A percentile compares a stretch with the other conserved stretches of the same genome.
Evolutionary conservation across 2,888 invertebrate genomes (phyloP).

Genomic region (Eilema griseolum): DNA sequence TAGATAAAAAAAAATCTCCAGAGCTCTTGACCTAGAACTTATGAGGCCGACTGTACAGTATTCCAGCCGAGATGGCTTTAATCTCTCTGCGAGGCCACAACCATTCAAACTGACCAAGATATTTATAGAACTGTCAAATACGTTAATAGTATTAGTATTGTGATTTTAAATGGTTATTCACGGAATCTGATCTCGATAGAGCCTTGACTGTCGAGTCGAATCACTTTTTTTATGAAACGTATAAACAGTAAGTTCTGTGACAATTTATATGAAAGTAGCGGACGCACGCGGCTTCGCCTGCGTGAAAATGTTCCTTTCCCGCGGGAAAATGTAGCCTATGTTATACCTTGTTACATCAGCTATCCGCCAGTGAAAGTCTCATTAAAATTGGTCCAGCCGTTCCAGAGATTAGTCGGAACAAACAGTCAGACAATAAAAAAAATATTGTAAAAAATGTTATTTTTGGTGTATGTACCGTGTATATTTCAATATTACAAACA

Average conservation of each 20-base stretch:
- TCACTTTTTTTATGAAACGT: background rate
- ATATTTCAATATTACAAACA: no score
- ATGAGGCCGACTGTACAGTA: background rate
- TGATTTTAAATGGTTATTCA: slow-evolving; percentile 2
- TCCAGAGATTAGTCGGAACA: no score
- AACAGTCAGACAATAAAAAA: no score
- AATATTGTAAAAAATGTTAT: no score
- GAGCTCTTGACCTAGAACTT: background rate
- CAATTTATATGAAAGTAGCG: background rate
- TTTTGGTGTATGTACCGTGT: no score
- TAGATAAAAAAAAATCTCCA: no score
- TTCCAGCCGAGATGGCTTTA: background rate
- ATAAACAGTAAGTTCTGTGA: background rate
- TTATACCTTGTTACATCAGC: no score
- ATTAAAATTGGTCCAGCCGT: no score
- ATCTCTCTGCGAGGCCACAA: background rate
- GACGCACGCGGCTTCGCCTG: no score
- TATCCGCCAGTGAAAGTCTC: no score
- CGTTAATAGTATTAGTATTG: background rate
- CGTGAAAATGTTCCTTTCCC: no score
- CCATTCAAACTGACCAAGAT: background rate
- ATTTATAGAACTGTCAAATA: slow-evolving; percentile 1
- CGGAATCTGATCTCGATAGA: background rate
- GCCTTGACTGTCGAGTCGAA: background rate
- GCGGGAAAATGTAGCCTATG: no score